Base-by-base conservation (phyloP, 2,888 invertebrate genomes). In the Diploptera punctata region DNA sequence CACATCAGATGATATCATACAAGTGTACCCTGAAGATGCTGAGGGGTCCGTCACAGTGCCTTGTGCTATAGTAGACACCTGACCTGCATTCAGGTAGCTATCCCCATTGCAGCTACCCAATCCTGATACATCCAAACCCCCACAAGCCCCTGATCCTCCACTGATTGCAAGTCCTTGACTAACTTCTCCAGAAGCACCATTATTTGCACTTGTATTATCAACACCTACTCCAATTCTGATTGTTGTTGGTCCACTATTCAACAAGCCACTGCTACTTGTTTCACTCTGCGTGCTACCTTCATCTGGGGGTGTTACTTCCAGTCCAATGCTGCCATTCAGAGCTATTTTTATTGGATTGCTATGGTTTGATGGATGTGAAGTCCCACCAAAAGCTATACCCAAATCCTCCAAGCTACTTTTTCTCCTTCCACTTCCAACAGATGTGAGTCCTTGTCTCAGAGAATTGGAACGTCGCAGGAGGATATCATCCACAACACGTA, bases 1-100 rank as follows among this genome's bases (percentile, higher is more conserved):
- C 94, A 93, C 93, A 94, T 93, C 76, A 93, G 91, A 89, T 94
- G 91, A 88, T 94, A 94, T 95, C 94, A 95, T 93, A 95, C 95
- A 84, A 95, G 94, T 81, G 95, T 95, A 78, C 95, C 95, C 84
- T 94, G 94, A 75, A 94, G 85, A 80, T 93, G 92, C 81, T 92
- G 92, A 19, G 92, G n/a, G 88, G 80, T 91, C 91, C 24, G 85
- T 82, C 4, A 81, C 81, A 80, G 77, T 80, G 79, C 70, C 70
- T 19, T 54, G 43, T 24, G 65, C 31, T 24, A 38, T 33, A 13
- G 47, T 57, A 16, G 71, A 52, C 31, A 67, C 29, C 29, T 49
- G 65, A 13, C 47, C 47, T 24, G 65, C 47, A 44, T 33, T 47
- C 3, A 47, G 65, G 47, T 26, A 65, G 47, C 24, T 47, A 10